These are phyloP conservation scores for Dicentrarchus labrax DNA, from an alignment of 2,113 vertebrate species.

Conservation along the genomic window DNA sequence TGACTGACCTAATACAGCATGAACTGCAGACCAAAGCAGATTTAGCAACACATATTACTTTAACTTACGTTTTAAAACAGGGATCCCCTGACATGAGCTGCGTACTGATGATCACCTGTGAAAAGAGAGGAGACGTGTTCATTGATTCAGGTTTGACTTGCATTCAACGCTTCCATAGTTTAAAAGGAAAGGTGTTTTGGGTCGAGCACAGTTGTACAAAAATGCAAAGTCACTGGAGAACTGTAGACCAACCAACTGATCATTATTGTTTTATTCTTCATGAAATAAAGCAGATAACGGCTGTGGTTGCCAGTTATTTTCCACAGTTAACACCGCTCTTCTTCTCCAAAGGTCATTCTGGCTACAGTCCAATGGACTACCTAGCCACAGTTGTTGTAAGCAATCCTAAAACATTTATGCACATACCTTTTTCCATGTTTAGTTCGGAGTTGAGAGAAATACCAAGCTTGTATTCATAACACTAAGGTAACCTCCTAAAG, in stretches of 20 bases:
- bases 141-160: background rate
- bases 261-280: background rate
- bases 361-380: background rate
- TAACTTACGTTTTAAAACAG: conserved; percentile 98
- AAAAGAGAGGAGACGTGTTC: background rate
- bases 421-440: background rate
- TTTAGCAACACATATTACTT: background rate
- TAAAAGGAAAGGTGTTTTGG: background rate
- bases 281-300: background rate
- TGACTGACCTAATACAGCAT: background rate
- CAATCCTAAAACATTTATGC: background rate
- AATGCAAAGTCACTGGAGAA: background rate
- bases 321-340: background rate
- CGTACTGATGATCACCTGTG: conserved; percentile 93
- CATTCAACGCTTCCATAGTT: background rate
- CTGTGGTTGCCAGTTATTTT: background rate
- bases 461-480: conserved; percentile 9
- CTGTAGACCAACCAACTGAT: too few species aligned
- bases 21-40: background rate
- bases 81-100: conserved; percentile 98
- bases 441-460: background rate
- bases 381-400: background rate
- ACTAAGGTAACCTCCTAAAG: background rate
- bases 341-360: background rate
- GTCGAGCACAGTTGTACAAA: background rate